Evolutionary conservation across 92 coral and sea anemone genomes (phyloP), one percentile per base, ranked within the genome.

Genomic region (Zoanthus sociatus): DNA sequence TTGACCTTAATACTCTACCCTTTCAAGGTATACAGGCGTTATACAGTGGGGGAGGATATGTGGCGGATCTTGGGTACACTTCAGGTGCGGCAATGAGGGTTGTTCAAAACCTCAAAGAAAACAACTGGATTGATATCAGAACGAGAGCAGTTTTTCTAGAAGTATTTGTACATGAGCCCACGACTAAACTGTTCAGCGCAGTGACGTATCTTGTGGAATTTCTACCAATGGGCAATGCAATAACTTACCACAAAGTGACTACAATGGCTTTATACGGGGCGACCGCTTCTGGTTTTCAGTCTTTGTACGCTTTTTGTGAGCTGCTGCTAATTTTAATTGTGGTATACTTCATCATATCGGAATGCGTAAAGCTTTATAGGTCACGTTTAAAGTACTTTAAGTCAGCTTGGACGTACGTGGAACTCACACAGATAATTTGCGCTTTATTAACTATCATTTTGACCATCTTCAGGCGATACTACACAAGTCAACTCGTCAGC

Each of bases 111-210:
- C 88, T 96, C n/a, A 92, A 90, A 76, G 83, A 89, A 15, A 88
- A 90, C 67, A 87, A 91, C 78, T 96, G 99, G 99, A 88, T 96
- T 54, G 99, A 96, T 76, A 90, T 89, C 64, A 90, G 79, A 42
- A 96, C 99, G 16, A 91, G 99, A n/a, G 99, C 98, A 32, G 95
- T 96, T 5, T 93, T 96, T 74, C 78, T 96, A 4, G 99, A 96
- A 73, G 85, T 96, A 77, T 86, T 95, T 83, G 61, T 95, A 47
- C 96, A 93, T 51, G 98, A 96, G 70, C 95, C 99, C 13, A 86
- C 95, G 17, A 94, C 92, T n/a, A 93, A 91, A 58, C 91, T 94
- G 87, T 96, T 95, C 81, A 95, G 99, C 71, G 94, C 96, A 6
- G 94, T 95, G 18, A 93, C 98, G n/a, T 89, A 93, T 47, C 87